Evolutionary conservation across 2,888 invertebrate genomes (phyloP).

Genomic region (Sminthurinus aureus): DNA sequence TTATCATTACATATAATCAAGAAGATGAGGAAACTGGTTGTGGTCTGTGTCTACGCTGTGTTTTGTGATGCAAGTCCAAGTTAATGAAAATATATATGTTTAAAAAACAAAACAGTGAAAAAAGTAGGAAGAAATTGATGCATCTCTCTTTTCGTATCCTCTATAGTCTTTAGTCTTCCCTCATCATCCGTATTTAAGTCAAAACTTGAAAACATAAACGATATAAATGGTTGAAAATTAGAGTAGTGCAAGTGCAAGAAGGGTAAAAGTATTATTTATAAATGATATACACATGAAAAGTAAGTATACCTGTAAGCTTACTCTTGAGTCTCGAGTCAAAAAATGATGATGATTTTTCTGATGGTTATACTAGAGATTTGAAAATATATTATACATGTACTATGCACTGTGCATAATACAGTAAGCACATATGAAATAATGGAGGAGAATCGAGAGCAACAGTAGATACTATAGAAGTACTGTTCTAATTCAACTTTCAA

Average conservation of each 20-base stretch:
- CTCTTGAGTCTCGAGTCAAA: no score
- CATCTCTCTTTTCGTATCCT: not conserved
- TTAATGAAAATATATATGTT: not conserved
- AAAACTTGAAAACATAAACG: not conserved
- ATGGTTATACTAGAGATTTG: no score
- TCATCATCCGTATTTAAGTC: not conserved
- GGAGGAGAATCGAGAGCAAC: not conserved
- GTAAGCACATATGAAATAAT: not conserved
- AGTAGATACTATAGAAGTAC: no score
- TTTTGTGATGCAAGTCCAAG: not conserved
- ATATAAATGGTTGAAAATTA: not conserved
- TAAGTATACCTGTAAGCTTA: not conserved
- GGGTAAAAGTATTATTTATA: conserved; percentile 6
- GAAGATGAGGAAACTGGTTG: conserved; percentile 11
- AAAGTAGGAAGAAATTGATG: not conserved
- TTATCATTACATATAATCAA: not conserved
- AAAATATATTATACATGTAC: no score
- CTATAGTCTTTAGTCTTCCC: not conserved
- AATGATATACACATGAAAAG: not conserved
- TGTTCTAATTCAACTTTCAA: no score
- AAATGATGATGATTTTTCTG: no score
- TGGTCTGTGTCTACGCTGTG: not conserved
- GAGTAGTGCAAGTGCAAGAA: not conserved
- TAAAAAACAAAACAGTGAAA: not conserved
- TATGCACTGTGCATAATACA: no score